A percentile compares a stretch with the other conserved stretches of the same genome.
phyloP scores from a whole-genome alignment of 2,113 vertebrate genomes.

The Alligator mississippiensis region DNA sequence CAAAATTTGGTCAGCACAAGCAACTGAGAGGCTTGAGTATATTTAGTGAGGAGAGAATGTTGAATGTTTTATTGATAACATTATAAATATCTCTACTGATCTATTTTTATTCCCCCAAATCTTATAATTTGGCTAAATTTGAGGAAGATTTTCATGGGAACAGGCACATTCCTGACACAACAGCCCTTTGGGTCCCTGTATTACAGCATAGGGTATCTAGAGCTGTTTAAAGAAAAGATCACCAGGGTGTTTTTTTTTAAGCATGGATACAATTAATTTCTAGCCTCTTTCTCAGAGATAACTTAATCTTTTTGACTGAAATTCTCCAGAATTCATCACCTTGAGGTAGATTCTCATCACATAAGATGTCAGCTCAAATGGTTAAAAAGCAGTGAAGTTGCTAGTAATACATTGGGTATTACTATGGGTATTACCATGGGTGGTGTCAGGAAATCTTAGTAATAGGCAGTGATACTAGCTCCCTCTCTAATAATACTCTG shows the following conservation, averaged over 20 bases:
- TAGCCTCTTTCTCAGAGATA: neutral
- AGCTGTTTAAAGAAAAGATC: neutral
- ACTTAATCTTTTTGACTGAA: neutral
- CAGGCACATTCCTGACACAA: neutral
- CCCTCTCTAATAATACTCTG: neutral
- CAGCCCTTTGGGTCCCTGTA: neutral
- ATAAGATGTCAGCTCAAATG: neutral
- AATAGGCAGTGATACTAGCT: neutral
- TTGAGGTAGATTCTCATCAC: neutral
- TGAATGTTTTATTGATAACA: neutral
- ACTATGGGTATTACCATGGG: neutral
- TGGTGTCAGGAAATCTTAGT: neutral
- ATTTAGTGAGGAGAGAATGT: neutral
- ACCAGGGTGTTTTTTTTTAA: neutral
- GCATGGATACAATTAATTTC: neutral
- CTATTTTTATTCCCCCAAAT: neutral
- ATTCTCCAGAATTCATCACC: neutral
- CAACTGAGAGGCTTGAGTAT: neutral
- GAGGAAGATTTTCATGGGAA: neutral
- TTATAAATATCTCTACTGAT: neutral
- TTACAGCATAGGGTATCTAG: neutral
- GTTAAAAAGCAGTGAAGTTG: neutral
- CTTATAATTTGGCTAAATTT: neutral
- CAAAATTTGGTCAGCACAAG: too few relatives aligned
- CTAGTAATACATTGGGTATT: neutral